Evolutionary conservation across 1,140 invertebrate species (phyloP), one percentile per base, ranked within the genome.

Genomic region (Elymnias hypermnestra): DNA sequence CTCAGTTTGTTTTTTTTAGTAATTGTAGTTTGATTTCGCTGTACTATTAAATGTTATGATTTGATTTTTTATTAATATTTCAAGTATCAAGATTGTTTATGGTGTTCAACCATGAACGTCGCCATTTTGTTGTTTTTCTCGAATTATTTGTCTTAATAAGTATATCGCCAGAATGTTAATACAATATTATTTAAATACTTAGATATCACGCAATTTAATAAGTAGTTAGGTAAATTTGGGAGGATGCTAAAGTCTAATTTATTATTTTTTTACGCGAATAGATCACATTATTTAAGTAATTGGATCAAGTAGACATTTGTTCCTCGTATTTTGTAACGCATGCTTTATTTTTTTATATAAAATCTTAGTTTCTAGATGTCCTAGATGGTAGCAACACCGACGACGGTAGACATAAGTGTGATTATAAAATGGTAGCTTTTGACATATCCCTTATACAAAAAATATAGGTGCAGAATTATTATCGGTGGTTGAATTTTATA

Each of bases 191-290:
- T 28, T 43, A 39, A 25, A 13, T 37, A 38, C 29, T 51, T 49
- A 48, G 41, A 44, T 43, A 35, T 46, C 40, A 46, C 29, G 41
- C 44, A 35, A 26, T 36, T 40, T 33, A 36, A 26, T 31, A 37
- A n/a, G 42, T 57, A 61, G 57, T 39, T 57, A 61, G 53, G 42
- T 38, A 36, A 57, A 50, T 53, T 26, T 39, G 41, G 42, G 15
- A 41, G 38, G 44, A 41, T 31, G 44, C 51, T 57, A 42, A 44
- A 43, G 33, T n/a, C 23, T 50, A 53, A 61, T 51, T 53, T 57
- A 56, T 61, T 56, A 53, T 60, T 61, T 61, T 57, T 53, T 61
- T 57, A 57, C 50, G 50, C 50, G 31, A 41, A 53, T 56, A 48
- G 25, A 48, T 45, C 33, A 45, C 31, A 52, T 25, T 25, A 33